Evolutionary conservation across 1,140 invertebrate genomes (phyloP).

Genomic region (Bactericera cockerelli): DNA sequence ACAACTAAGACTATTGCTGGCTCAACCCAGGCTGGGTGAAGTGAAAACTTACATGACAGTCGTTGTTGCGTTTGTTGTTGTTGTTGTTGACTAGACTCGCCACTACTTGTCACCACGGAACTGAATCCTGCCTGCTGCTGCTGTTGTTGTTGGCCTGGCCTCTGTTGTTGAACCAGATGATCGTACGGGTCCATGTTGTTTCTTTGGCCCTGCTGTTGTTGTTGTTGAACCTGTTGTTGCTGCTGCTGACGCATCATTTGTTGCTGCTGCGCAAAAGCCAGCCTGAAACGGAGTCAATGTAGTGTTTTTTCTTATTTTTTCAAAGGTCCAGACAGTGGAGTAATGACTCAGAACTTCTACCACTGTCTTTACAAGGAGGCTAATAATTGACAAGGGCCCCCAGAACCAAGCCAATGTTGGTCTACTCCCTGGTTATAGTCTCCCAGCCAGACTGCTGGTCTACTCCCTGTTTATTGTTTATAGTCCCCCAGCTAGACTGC

Average conservation of each 20-base stretch:
- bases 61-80: constrained; percentile 30
- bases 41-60: constrained; percentile 28
- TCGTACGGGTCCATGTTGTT: constrained; percentile 25
- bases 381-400: no score
- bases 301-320: not conserved
- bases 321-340: not conserved
- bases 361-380: no score
- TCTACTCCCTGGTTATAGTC: no score
- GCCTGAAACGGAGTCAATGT: not conserved
- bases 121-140: constrained; percentile 12
- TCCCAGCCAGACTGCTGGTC: no score
- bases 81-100: constrained; percentile 25
- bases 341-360: no score
- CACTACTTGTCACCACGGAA: constrained; percentile 17
- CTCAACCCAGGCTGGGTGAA: no score
- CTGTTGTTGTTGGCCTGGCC: constrained; percentile 22
- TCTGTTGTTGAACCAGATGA: constrained; percentile 23
- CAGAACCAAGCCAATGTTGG: no score
- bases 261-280: constrained; percentile 4
- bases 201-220: constrained; percentile 15
- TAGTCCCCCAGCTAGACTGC: no score
- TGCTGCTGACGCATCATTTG: constrained; percentile 15
- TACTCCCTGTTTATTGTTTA: no score
- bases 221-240: constrained; percentile 21
- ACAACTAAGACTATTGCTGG: no score